These are phyloP conservation scores for Acanthurus lineatus DNA, from an alignment of 2,797 vertebrate species.

Conservation along the genomic window DNA sequence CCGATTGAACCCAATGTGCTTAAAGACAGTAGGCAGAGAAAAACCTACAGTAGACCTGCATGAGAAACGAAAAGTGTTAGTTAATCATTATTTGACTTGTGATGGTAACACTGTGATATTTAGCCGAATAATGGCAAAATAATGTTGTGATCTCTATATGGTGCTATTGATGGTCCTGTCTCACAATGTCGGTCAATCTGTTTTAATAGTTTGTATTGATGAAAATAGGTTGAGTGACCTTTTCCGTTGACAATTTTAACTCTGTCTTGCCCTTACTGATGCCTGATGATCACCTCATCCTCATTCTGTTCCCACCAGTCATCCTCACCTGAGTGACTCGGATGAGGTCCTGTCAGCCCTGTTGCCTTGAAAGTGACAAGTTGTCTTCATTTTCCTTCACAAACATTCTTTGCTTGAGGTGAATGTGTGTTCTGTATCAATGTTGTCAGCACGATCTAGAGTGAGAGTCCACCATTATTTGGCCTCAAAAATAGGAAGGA, in stretches of 20 bases:
- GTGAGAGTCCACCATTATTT: slow-evolving; percentile 39
- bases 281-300: slow-evolving; percentile 65
- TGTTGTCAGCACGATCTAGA: slow-evolving; percentile 41
- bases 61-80: slow-evolving; percentile 72
- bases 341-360: slow-evolving; percentile 61
- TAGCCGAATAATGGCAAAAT: slow-evolving; percentile 68
- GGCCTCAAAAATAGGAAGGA: slow-evolving; percentile 19
- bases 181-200: slow-evolving; percentile 67
- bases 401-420: slow-evolving; percentile 46
- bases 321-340: slow-evolving; percentile 55
- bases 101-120: slow-evolving; percentile 84
- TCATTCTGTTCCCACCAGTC: slow-evolving; percentile 65
- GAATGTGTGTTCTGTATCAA: slow-evolving; percentile 51
- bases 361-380: slow-evolving; percentile 58
- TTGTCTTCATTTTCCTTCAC: slow-evolving; percentile 56
- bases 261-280: slow-evolving; percentile 55
- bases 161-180: slow-evolving; percentile 77
- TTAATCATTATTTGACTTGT: slow-evolving; percentile 79
- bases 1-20: slow-evolving; percentile 68
- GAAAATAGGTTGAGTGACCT: slow-evolving; percentile 70
- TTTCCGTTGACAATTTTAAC: slow-evolving; percentile 54
- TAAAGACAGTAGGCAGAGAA: slow-evolving; percentile 61
- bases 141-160: slow-evolving; percentile 80
- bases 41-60: slow-evolving; percentile 70
- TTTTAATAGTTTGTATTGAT: slow-evolving; percentile 77